A percentile compares a stretch with the other conserved stretches of the same genome.
These are phyloP conservation scores for Parotia lawesii DNA, from an alignment of 2,113 vertebrate genomes.

Conservation along the genomic window DNA sequence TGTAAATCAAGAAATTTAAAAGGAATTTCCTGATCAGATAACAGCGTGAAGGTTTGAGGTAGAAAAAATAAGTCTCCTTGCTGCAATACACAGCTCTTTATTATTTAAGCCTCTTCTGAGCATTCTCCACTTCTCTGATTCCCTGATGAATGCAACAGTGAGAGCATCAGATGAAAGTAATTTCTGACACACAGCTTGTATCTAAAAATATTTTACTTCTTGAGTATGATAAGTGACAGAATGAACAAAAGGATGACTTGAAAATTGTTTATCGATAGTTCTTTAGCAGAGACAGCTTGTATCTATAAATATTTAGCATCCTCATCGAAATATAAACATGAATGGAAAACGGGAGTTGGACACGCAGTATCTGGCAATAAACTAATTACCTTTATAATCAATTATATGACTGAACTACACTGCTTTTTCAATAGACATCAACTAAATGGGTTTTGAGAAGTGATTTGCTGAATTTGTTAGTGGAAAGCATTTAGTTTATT, in stretches of 20 bases:
- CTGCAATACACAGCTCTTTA: neutral
- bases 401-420: constrained; percentile 14
- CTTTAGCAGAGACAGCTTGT: constrained; percentile 19
- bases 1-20: neutral
- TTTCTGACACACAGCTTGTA: constrained; percentile 51
- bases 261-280: constrained; percentile 54
- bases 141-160: constrained; percentile 20
- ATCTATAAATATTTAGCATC: constrained; percentile 59
- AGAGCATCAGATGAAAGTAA: constrained; percentile 49
- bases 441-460: constrained; percentile 42
- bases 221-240: constrained; percentile 48
- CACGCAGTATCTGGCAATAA: constrained; percentile 2
- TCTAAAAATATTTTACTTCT: constrained; percentile 51
- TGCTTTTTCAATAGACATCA: constrained; percentile 29
- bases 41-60: neutral
- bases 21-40: neutral
- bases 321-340: constrained; percentile 10
- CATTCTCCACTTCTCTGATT: constrained; percentile 24
- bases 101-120: constrained; percentile 36
- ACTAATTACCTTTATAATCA: constrained; percentile 47
- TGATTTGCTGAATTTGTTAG: constrained; percentile 12
- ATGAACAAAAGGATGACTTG: constrained; percentile 31
- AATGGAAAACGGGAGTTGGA: constrained; percentile 24
- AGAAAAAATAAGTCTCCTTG: neutral
- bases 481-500: neutral